These are phyloP conservation scores for Lysiphlebus fabarum DNA, from an alignment of 1,140 invertebrate species.

Conservation along the genomic window DNA sequence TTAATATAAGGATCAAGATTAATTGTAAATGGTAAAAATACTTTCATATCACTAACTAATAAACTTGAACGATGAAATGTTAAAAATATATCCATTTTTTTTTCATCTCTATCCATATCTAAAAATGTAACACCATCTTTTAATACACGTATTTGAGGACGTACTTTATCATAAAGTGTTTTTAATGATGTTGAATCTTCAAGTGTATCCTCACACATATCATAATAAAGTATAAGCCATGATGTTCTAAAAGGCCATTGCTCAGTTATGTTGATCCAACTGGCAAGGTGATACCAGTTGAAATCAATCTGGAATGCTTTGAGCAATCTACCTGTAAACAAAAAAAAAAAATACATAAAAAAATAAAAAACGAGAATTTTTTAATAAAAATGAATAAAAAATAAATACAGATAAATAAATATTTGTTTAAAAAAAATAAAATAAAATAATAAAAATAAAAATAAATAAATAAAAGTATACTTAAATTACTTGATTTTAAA, in stretches of 20 bases:
- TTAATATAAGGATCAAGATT: conserved; percentile 94
- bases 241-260: conserved; percentile 97
- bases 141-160: conserved; percentile 74
- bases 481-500: neutral
- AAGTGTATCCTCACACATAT: conserved; percentile 80
- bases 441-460: neutral
- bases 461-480: conserved; percentile 5
- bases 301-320: conserved; percentile 99
- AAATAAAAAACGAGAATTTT: neutral
- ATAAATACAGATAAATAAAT: no score
- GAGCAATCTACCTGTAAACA: conserved; percentile 75
- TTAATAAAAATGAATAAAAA: no score
- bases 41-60: conserved; percentile 82
- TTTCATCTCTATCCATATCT: conserved; percentile 89
- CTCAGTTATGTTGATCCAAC: conserved; percentile 97
- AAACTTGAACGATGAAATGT: conserved; percentile 80
- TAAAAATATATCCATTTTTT: conserved; percentile 90
- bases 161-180: conserved; percentile 84
- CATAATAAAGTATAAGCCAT: conserved; percentile 94
- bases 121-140: conserved; percentile 86
- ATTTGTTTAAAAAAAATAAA: conserved; percentile 6
- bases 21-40: conserved; percentile 94
- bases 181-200: conserved; percentile 85
- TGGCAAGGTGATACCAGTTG: conserved; percentile 95
- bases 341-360: conserved; percentile 18